Percentiles rank a stretch among this genome's conserved stretches.
These are phyloP conservation scores for Uropetala carovei DNA, from an alignment of 2,888 invertebrate species.

Conservation along the genomic window DNA sequence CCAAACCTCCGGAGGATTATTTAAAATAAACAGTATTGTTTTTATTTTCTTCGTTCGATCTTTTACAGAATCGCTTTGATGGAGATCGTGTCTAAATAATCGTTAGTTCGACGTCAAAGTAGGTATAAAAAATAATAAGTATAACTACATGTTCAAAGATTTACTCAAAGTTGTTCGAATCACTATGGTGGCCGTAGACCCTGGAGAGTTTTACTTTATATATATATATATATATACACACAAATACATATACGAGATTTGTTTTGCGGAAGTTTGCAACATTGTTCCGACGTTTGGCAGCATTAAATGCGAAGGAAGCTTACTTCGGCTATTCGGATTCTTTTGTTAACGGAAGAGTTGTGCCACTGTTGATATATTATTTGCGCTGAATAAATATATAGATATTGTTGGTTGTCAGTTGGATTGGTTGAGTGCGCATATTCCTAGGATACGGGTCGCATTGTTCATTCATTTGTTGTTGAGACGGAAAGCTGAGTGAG, in stretches of 20 bases:
- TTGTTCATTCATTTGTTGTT: not conserved
- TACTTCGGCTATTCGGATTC: no score
- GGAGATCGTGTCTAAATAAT: not conserved
- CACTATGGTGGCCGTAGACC: not conserved
- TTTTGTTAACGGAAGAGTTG: no score
- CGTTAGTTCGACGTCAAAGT: not conserved
- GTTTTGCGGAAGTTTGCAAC: not conserved
- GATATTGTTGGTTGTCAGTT: not conserved
- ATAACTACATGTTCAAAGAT: conserved; percentile 6
- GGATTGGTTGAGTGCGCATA: not conserved
- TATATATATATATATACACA: not conserved
- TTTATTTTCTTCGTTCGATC: not conserved
- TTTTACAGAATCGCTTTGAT: not conserved
- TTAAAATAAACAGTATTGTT: not conserved
- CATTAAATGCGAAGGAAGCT: no score
- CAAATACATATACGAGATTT: not conserved
- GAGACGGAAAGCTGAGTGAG: not conserved
- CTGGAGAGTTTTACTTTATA: not conserved
- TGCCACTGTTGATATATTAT: no score
- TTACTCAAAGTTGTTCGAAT: not conserved
- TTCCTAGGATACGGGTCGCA: conserved; percentile 11
- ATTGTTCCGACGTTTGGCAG: no score
- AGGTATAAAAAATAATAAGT: not conserved
- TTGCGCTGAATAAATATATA: no score
- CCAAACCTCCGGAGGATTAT: not conserved